phyloP scores from a whole-genome alignment of 2,888 invertebrate genomes.

The Beris morrisii region DNA sequence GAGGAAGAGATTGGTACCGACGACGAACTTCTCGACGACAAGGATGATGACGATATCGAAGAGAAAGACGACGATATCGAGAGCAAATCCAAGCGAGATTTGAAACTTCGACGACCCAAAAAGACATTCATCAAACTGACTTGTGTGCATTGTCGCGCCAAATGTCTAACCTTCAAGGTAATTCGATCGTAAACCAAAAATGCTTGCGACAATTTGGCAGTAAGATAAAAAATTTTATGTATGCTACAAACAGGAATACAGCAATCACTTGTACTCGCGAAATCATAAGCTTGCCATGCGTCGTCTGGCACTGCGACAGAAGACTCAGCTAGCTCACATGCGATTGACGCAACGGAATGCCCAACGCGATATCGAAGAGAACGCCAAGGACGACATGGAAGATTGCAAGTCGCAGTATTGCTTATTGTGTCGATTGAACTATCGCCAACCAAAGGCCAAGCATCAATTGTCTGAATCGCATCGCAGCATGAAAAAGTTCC shows the following conservation, averaged over 20 bases:
- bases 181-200: slow-evolving; percentile 41
- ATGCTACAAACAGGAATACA: slow-evolving; percentile 63
- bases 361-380: slow-evolving; percentile 76
- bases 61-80: slow-evolving; percentile 39
- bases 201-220: neutral
- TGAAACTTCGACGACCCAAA: slow-evolving; percentile 44
- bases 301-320: slow-evolving; percentile 72
- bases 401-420: slow-evolving; percentile 69
- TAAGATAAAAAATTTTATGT: slow-evolving; percentile 7
- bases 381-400: slow-evolving; percentile 63
- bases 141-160: slow-evolving; percentile 77
- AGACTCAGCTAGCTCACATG: slow-evolving; percentile 74
- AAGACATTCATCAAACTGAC: slow-evolving; percentile 67
- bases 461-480: slow-evolving; percentile 81
- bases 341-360: slow-evolving; percentile 77
- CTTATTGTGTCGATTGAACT: slow-evolving; percentile 73
- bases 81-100: slow-evolving; percentile 53
- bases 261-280: slow-evolving; percentile 70
- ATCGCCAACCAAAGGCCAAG: slow-evolving; percentile 72
- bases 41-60: slow-evolving; percentile 46
- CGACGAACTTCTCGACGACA: slow-evolving; percentile 44
- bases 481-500: slow-evolving; percentile 80
- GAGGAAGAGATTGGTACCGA: slow-evolving; percentile 43
- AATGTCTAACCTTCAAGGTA: slow-evolving; percentile 73
- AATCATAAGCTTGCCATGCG: slow-evolving; percentile 75